phyloP scores from a whole-genome alignment of 2,888 invertebrate species.

The Sicus ferrugineus region DNA sequence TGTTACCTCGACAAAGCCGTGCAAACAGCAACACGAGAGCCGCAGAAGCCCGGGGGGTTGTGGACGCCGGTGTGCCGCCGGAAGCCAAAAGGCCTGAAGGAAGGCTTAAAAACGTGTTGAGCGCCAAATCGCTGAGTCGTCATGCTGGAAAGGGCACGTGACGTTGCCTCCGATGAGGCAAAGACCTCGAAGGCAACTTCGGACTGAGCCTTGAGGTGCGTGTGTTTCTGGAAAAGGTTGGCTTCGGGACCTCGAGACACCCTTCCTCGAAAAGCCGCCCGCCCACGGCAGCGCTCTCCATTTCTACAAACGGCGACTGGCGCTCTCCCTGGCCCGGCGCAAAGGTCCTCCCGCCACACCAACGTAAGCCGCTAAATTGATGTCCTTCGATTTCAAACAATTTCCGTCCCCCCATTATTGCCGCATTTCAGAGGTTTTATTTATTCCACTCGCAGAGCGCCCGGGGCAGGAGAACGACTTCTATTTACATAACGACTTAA shows the following conservation, averaged over 20 bases:
- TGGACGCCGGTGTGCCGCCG: background rate
- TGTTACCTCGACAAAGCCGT: slow-evolving; percentile 4
- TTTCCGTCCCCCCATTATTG: slow-evolving; percentile 10
- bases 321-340: too few relatives aligned
- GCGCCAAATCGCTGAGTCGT: too few relatives aligned
- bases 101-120: too few relatives aligned
- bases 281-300: too few relatives aligned
- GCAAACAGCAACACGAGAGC: background rate
- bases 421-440: background rate
- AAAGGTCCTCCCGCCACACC: slow-evolving; percentile 7
- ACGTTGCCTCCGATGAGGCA: too few relatives aligned
- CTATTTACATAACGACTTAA: slow-evolving; percentile 42
- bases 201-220: too few relatives aligned
- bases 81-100: too few relatives aligned
- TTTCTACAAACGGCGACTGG: background rate
- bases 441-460: background rate
- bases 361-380: slow-evolving; percentile 31
- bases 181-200: too few relatives aligned
- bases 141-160: too few relatives aligned
- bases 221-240: too few relatives aligned
- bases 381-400: slow-evolving; percentile 34
- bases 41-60: background rate
- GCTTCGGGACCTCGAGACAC: too few relatives aligned
- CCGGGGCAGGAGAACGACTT: slow-evolving; percentile 12
- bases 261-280: background rate